These are phyloP conservation scores for Hetaerina titia DNA, from an alignment of 2,888 invertebrate genomes.

Conservation along the genomic window DNA sequence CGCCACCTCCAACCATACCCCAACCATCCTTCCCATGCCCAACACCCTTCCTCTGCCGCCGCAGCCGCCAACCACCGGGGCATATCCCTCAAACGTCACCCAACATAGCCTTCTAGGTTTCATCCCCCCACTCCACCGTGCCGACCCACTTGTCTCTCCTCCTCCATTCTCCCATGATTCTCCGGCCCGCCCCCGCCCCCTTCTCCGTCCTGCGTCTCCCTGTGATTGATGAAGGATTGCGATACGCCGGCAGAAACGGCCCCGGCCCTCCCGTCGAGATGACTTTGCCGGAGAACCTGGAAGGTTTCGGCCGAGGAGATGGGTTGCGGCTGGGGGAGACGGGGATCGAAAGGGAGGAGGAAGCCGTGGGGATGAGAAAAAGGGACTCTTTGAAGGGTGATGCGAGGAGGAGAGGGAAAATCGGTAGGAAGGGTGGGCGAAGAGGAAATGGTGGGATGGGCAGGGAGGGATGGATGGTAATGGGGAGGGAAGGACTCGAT, in stretches of 20 bases:
- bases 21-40: background rate
- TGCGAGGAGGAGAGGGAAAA: background rate
- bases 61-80: background rate
- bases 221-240: slow-evolving; percentile 60
- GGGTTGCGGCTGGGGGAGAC: background rate
- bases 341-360: background rate
- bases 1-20: background rate
- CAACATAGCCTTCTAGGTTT: background rate
- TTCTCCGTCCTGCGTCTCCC: background rate
- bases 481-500: background rate
- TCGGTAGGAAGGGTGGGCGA: background rate
- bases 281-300: slow-evolving; percentile 54
- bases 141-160: background rate
- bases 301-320: slow-evolving; percentile 3
- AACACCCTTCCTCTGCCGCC: background rate
- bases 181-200: background rate
- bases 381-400: background rate
- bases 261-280: slow-evolving; percentile 31
- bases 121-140: background rate
- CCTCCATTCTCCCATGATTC: background rate
- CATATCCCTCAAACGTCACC: slow-evolving; percentile 36
- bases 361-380: background rate
- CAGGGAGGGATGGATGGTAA: background rate
- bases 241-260: slow-evolving; percentile 36
- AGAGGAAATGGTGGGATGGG: background rate